Evolutionary conservation across 1,140 invertebrate genomes (phyloP).

Genomic region (Brachionus koreanus): DNA sequence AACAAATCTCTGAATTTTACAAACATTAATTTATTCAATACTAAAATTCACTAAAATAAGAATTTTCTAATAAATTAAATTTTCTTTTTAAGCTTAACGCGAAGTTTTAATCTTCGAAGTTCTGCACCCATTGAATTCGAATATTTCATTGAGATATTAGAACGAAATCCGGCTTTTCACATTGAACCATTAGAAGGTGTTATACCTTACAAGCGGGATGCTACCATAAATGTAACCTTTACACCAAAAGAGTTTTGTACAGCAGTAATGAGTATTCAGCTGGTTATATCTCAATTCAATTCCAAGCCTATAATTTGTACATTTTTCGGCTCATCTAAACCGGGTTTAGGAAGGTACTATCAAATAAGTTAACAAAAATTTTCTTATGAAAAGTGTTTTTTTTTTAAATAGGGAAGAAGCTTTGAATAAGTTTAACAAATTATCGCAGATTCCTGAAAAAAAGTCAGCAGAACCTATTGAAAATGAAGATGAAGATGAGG

Average conservation of each 20-base stretch:
- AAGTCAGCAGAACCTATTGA: not conserved
- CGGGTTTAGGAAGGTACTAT: constrained; percentile 51
- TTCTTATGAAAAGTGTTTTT: not conserved
- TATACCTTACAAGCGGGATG: constrained; percentile 54
- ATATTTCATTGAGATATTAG: constrained; percentile 52
- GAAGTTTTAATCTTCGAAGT: constrained; percentile 51
- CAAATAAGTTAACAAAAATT: not conserved
- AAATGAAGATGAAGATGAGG: not conserved
- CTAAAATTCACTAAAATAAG: too few species aligned
- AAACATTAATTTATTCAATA: too few species aligned
- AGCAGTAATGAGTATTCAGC: constrained; percentile 52
- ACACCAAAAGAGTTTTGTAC: constrained; percentile 56
- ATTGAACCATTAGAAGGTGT: constrained; percentile 55
- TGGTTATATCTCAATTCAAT: constrained; percentile 57
- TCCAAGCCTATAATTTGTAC: constrained; percentile 54
- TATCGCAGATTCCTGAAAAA: not conserved
- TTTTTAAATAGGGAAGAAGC: not conserved
- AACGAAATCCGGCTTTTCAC: constrained; percentile 54
- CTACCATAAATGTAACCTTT: constrained; percentile 54
- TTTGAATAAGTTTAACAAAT: not conserved
- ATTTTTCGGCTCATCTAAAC: constrained; percentile 53
- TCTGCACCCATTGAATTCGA: constrained; percentile 59
- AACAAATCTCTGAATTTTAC: too few species aligned
- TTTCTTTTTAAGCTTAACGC: constrained; percentile 45
- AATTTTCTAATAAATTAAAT: too few species aligned